phyloP scores from a whole-genome alignment of 2,797 vertebrate genomes.

The Arnoldichthys spilopterus region DNA sequence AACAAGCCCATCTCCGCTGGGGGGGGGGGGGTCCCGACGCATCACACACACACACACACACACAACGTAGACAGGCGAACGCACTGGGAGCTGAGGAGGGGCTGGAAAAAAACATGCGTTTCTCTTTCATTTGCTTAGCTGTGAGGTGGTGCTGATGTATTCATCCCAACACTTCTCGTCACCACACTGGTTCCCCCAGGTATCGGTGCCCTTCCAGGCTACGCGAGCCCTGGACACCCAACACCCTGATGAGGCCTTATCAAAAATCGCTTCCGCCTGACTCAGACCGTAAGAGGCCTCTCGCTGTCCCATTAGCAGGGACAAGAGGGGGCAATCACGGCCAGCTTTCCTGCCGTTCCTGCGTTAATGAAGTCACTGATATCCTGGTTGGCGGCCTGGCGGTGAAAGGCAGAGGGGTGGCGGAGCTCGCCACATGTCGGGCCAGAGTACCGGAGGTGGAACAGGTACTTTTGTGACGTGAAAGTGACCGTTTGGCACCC shows the following conservation, averaged over 20 bases:
- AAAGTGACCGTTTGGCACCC: no score
- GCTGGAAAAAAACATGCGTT: no score
- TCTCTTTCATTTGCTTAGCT: no score
- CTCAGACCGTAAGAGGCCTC: slow-evolving; percentile 19
- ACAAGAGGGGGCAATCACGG: not conserved
- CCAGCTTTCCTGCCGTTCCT: not conserved
- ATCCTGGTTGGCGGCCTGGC: slow-evolving; percentile 16
- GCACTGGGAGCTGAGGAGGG: not conserved
- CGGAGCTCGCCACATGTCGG: slow-evolving; percentile 34
- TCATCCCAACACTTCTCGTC: no score
- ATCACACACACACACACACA: no score
- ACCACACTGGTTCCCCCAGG: no score
- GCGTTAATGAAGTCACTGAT: slow-evolving; percentile 41
- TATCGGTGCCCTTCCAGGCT: no score
- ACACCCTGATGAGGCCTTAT: slow-evolving; percentile 31
- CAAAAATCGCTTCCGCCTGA: slow-evolving; percentile 19
- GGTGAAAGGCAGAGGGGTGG: not conserved
- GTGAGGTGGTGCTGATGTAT: no score
- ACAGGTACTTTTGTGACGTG: no score
- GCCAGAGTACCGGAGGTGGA: not conserved
- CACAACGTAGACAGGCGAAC: not conserved
- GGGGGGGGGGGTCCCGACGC: slow-evolving; percentile 35
- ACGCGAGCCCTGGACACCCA: slow-evolving; percentile 6
- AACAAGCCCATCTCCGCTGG: slow-evolving; percentile 61
- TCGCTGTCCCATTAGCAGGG: slow-evolving; percentile 4